Evolutionary conservation across 2,113 vertebrate species (phyloP).

Genomic region (zebrafish (Danio rerio)): DNA sequence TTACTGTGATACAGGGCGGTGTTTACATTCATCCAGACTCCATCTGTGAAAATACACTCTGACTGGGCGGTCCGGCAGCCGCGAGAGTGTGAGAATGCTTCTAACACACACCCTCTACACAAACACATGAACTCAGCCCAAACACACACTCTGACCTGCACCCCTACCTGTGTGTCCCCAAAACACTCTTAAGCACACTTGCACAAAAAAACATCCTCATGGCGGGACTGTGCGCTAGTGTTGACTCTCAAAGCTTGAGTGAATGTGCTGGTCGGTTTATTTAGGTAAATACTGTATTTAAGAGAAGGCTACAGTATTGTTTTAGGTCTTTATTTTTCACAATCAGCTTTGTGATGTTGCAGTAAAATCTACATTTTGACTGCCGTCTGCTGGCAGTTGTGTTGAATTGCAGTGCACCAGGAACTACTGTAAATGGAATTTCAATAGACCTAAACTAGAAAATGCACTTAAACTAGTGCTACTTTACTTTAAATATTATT

Average conservation of each 20-base stretch:
- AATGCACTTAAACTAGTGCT: not conserved
- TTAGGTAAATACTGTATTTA: conserved; percentile 1
- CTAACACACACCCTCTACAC: conserved; percentile 59
- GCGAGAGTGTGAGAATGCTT: conserved; percentile 58
- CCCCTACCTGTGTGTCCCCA: conserved; percentile 52
- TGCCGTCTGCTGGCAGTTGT: conserved; percentile 20
- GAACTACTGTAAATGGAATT: not conserved
- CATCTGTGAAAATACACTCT: conserved; percentile 64
- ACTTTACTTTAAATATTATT: not conserved
- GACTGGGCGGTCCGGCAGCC: conserved; percentile 47
- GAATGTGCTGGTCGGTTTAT: not conserved
- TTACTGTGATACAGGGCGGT: conserved; percentile 62
- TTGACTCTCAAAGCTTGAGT: not conserved
- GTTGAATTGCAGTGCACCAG: not conserved
- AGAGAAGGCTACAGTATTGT: not conserved
- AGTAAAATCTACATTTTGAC: not conserved
- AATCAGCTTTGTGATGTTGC: not conserved
- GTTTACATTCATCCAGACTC: conserved; percentile 60
- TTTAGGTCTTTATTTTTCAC: not conserved
- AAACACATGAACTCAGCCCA: conserved; percentile 64
- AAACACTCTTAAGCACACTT: conserved; percentile 31
- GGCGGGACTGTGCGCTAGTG: not conserved
- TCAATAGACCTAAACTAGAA: too few relatives aligned
- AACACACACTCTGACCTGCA: conserved; percentile 50
- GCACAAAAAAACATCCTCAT: not conserved